Evolutionary conservation across 1,140 invertebrate species (phyloP), one percentile per base, ranked within the genome.

Genomic region (Coenobita brevimanus): DNA sequence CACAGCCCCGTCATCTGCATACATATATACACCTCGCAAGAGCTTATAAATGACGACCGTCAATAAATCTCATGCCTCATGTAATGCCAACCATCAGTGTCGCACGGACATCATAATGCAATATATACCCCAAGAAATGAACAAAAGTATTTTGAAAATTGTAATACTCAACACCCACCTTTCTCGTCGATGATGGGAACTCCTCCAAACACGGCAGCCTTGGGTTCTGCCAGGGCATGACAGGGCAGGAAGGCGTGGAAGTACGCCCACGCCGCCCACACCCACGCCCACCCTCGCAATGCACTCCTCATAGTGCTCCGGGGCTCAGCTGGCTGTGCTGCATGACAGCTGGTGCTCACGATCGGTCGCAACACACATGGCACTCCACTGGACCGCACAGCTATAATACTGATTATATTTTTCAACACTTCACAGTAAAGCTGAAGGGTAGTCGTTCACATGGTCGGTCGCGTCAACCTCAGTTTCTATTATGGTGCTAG

Each of bases 101-200:
- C 64, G 38, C 80, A 33, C 24, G n/a, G 62, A 82, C 15, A 64
- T 64, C 80, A 82, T 4, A 54, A 69, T 46, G 27, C 57, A 27
- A 27, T 21, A 0, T 17, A 17, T 62, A 27, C 50, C n/a, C 17
- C 46, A n/a, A 17, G 54, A 43, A 54, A 57, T 71, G 17, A 57
- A 71, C 8, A 54, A 79, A 33, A 85, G 21, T 4, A 33, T 54
- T 30, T 13, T n/a, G 30, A 67, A 50, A 50, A 50, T 17, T 17
- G 46, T 50, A 50, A 50, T 43, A 73, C 46, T n/a, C 15, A 69
- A 27, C 6, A 43, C 75, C 60, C 41, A 87, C 84, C 84, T 87
- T 87, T 87, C 69, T 87, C 84, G 76, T 87, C 84, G 84, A 87
- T 87, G 84, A 87, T 87, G 46, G 84, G 84, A 27, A 87, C 84